A percentile compares a stretch with the other conserved stretches of the same genome.
phyloP scores from a whole-genome alignment of 2,888 invertebrate genomes.

The Pyrrhosoma nymphula region DNA sequence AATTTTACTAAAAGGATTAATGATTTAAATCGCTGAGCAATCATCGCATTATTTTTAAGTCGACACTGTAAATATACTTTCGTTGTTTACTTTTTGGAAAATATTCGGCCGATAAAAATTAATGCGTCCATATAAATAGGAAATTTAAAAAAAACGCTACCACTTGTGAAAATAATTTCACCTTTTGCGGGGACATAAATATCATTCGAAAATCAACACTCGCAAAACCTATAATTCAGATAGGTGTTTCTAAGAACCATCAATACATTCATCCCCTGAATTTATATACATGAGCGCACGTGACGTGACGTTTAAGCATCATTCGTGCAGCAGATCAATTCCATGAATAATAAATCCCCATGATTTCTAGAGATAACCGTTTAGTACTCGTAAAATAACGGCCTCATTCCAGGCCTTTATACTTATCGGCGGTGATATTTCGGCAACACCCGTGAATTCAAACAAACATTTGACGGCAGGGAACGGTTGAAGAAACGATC shows the following conservation, averaged over 20 bases:
- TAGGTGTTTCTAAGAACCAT: background rate
- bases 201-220: background rate
- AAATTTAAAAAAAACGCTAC: background rate
- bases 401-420: background rate
- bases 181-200: background rate
- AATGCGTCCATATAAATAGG: background rate
- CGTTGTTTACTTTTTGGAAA: background rate
- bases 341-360: background rate
- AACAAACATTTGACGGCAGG: too few species aligned
- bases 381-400: background rate
- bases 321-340: background rate
- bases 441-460: background rate
- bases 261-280: background rate
- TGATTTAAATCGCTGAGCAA: background rate
- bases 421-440: background rate
- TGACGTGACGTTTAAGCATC: background rate
- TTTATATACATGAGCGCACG: background rate
- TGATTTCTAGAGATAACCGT: background rate
- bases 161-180: background rate
- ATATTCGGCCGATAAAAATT: background rate
- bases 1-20: background rate
- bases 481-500: too few species aligned
- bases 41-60: background rate
- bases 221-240: constrained; percentile 16
- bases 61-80: background rate